Percentiles rank a stretch among this genome's conserved stretches.
Conservation (phyloP, 30 jellyfish, hydroid and myxozoan genomes). For the Aurelia sp. region DNA sequence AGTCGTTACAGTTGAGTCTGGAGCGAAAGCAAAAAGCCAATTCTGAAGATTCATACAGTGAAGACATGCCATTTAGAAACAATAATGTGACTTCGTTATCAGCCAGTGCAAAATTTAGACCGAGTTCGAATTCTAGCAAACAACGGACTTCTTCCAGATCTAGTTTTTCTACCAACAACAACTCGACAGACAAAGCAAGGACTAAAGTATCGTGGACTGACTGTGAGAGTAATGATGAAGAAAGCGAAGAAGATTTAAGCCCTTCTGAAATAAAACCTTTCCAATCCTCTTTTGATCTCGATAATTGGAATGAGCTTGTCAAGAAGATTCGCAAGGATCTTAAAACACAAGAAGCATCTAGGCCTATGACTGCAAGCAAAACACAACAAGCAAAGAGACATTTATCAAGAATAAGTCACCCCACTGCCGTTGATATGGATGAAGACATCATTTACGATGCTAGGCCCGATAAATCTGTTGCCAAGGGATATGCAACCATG, state of each 20-base stretch:
- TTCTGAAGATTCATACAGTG: neutral
- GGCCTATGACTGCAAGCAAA: slow-evolving; percentile 7
- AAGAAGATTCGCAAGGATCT: slow-evolving; percentile 30
- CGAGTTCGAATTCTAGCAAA: neutral
- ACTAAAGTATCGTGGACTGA: neutral
- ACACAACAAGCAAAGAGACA: neutral
- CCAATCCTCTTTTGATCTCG: slow-evolving; percentile 16
- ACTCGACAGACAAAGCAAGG: neutral
- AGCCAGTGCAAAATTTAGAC: neutral
- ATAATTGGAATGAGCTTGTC: slow-evolving; percentile 47
- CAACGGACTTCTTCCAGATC: too few species aligned
- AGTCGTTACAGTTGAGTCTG: slow-evolving; percentile 9
- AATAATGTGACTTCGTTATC: neutral
- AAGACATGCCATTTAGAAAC: neutral
- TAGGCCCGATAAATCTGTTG: slow-evolving; percentile 50
- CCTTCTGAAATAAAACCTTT: neutral
- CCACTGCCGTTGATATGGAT: slow-evolving; percentile 34
- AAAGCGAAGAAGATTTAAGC: neutral
- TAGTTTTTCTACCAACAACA: neutral
- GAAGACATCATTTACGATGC: slow-evolving; percentile 61
- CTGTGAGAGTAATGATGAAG: neutral
- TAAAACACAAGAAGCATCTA: slow-evolving; percentile 12
- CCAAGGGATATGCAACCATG: slow-evolving; percentile 71
- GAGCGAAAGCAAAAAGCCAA: slow-evolving; percentile 3
- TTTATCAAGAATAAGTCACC: slow-evolving; percentile 36